Base-by-base conservation (phyloP, 2,113 vertebrate species). In the Lepisosteus oculatus region DNA sequence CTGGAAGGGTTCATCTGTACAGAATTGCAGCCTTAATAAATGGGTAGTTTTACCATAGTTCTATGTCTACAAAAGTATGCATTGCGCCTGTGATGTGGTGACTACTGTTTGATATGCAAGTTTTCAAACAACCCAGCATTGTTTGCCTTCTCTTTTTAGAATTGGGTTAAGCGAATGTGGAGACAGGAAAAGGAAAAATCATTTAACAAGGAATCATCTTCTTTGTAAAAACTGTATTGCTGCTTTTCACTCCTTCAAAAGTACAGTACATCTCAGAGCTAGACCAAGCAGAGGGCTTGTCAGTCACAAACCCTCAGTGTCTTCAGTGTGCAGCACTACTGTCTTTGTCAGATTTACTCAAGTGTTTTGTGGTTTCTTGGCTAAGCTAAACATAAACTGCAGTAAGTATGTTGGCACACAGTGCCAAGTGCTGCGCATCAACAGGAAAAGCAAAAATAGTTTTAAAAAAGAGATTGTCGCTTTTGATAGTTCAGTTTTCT, bases 211-310 rank as follows among this genome's bases (percentile, higher is more conserved):
- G 67, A 73, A 67, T 81, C 76, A 67, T 69, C 78, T 83, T 29
- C 29, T 29, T 44, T 15, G 71, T 69, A 64, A 73, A 59, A 69
- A 72, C 64, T 62, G 70, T 29, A 55, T 8, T 8, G 65, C 63
- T 72, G 64, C 81, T 71, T 57, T 73, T 83, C 74, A 78, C 73
- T 78, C 73, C 69, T 80, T 82, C 76, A 85, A 86, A 76, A 80
- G 78, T 12, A 12, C 12, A 80, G 78, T 12, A 12, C 12, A 29
- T 8, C 77, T 76, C 61, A 67, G 71, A 54, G 65, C 55, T 59
- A 69, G 29, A 54, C 72, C 66, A 74, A 42, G 76, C 47, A 75
- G 51, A 17, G 6, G 6, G 43, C 8, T 64, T 79, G 76, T 81
- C 81, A 75, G 29, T 84, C 80, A 79, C 43, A 41, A 9, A 29